phyloP scores from a whole-genome alignment of 2,797 vertebrate species.

The Pterois miles region DNA sequence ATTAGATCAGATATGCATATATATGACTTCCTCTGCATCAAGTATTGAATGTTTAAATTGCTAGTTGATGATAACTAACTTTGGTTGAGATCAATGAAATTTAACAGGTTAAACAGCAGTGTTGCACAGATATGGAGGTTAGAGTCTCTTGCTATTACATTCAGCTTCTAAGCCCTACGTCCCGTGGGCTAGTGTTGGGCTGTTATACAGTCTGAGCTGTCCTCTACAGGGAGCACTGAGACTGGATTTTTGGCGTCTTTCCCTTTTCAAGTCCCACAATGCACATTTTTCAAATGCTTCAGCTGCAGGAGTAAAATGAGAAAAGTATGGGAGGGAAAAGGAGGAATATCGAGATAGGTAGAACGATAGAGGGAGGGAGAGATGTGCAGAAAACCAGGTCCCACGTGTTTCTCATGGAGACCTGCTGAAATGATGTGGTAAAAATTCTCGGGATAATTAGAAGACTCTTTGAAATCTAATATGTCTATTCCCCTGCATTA shows the following conservation, averaged over 20 bases:
- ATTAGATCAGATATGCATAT: neutral
- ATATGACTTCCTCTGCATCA: neutral
- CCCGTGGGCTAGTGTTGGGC: conserved; percentile 25
- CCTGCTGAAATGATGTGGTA: conserved; percentile 19
- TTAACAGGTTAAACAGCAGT: neutral
- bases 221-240: conserved; percentile 35
- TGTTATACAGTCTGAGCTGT: conserved; percentile 52
- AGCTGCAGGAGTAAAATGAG: conserved; percentile 56
- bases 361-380: conserved; percentile 3
- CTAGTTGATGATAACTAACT: neutral
- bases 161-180: conserved; percentile 5
- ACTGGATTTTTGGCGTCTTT: conserved; percentile 48
- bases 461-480: conserved; percentile 49
- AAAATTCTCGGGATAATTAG: conserved; percentile 46
- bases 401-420: conserved; percentile 58
- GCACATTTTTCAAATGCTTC: conserved; percentile 74
- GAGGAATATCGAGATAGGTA: conserved; percentile 16
- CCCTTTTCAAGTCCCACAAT: conserved; percentile 61
- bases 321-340: conserved; percentile 48
- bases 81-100: neutral
- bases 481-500: conserved; percentile 21
- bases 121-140: neutral
- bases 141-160: conserved; percentile 15
- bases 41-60: neutral
- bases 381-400: neutral